Percentiles rank a stretch among this genome's conserved stretches.
These are phyloP conservation scores for Zaprionus vittiger DNA, from an alignment of 1,140 invertebrate genomes.

Conservation along the genomic window DNA sequence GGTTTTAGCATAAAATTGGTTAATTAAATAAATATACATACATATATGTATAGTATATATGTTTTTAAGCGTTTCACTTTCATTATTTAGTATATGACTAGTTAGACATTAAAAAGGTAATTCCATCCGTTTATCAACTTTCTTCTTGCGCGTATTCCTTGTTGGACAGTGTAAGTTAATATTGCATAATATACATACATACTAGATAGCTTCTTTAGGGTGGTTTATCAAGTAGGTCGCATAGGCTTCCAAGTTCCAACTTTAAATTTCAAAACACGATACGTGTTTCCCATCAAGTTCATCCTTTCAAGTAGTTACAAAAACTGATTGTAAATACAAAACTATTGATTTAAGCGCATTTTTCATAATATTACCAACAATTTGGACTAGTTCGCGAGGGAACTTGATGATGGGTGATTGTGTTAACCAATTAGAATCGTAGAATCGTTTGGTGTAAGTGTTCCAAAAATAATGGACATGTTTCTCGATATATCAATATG, in stretches of 20 bases:
- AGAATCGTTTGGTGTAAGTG: neutral
- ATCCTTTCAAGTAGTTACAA: neutral
- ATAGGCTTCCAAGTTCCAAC: conserved; percentile 32
- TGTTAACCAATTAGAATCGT: neutral
- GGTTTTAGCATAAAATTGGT: conserved; percentile 27
- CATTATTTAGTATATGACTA: conserved; percentile 64
- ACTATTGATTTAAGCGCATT: conserved; percentile 28
- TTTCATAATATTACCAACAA: conserved; percentile 25
- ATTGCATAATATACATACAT: conserved; percentile 60
- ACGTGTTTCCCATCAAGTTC: neutral
- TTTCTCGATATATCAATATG: neutral
- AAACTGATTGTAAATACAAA: conserved; percentile 2
- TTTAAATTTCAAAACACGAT: conserved; percentile 24
- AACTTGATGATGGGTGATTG: conserved; percentile 17
- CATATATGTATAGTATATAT: conserved; percentile 35
- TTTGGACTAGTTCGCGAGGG: conserved; percentile 16
- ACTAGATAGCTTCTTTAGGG: conserved; percentile 55
- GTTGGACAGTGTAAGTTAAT: conserved; percentile 66
- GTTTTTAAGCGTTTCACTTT: conserved; percentile 72
- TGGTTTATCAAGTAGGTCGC: conserved; percentile 74
- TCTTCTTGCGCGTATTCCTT: conserved; percentile 26
- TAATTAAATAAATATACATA: conserved; percentile 57
- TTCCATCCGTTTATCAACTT: conserved; percentile 42
- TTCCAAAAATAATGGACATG: neutral
- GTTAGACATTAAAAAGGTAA: conserved; percentile 72